These are phyloP conservation scores for Micronycteris hirsuta DNA, from an alignment of 2,113 vertebrate genomes.

Conservation along the genomic window DNA sequence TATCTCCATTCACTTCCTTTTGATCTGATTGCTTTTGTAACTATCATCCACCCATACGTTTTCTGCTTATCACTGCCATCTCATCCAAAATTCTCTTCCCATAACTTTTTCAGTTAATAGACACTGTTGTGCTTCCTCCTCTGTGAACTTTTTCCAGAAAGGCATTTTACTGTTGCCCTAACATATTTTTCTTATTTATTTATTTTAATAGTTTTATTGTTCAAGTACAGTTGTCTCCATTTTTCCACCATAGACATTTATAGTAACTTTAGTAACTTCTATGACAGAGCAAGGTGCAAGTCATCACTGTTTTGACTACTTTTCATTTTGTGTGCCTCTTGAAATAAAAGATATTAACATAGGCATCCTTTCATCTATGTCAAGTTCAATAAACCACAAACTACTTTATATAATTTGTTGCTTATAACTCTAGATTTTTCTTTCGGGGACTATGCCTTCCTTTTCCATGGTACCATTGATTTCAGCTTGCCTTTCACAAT, in stretches of 20 bases:
- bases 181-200: not conserved
- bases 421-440: not conserved
- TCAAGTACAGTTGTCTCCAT: too few relatives aligned
- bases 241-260: not conserved
- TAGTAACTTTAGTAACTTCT: not conserved
- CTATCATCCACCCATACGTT: not conserved
- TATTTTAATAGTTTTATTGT: too few relatives aligned
- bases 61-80: not conserved
- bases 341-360: not conserved
- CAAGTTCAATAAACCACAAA: not conserved
- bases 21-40: not conserved
- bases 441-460: not conserved
- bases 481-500: not conserved
- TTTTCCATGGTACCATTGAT: not conserved
- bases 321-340: not conserved
- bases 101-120: not conserved
- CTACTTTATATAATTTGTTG: not conserved
- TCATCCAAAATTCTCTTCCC: not conserved
- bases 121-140: not conserved
- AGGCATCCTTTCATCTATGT: not conserved
- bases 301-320: not conserved
- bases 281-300: not conserved
- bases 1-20: not conserved
- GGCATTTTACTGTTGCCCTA: not conserved
- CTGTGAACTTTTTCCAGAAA: not conserved